These are phyloP conservation scores for Trichomalopsis sarcophagae DNA, from an alignment of 1,140 invertebrate species.

Conservation along the genomic window DNA sequence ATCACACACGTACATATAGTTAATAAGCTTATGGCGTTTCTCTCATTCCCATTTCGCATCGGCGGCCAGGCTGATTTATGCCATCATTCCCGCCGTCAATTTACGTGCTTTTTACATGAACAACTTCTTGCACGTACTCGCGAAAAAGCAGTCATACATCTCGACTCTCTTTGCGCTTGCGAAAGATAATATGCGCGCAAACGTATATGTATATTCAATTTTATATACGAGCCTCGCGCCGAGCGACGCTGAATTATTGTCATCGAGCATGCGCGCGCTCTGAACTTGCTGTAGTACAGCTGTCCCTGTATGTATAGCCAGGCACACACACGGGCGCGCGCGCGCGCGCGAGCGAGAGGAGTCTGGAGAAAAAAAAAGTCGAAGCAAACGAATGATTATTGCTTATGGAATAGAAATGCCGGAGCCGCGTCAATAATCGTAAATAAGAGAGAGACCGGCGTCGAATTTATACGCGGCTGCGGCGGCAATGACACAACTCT, in stretches of 20 bases:
- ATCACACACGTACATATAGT: background rate
- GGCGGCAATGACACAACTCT: constrained; percentile 39
- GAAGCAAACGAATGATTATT: constrained; percentile 35
- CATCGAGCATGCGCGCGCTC: constrained; percentile 7
- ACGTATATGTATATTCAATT: constrained; percentile 6
- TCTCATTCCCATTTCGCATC: background rate
- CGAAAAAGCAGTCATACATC: background rate
- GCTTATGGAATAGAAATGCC: constrained; percentile 33
- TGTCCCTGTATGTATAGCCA: no score
- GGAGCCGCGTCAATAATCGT: constrained; percentile 29
- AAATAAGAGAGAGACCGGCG: constrained; percentile 34
- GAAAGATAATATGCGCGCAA: background rate
- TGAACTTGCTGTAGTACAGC: no score
- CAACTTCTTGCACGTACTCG: background rate
- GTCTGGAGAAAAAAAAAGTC: background rate
- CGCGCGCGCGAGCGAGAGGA: background rate
- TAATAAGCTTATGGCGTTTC: background rate
- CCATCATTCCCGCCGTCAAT: background rate
- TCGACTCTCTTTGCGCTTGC: background rate
- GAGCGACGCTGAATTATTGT: constrained; percentile 24
- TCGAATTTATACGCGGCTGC: constrained; percentile 34
- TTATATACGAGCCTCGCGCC: background rate
- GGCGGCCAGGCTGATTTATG: background rate
- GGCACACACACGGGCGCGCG: no score
- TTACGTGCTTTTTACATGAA: background rate